Conservation (phyloP, 2,888 invertebrate genomes). For the Hirtodrosophila confusa region DNA sequence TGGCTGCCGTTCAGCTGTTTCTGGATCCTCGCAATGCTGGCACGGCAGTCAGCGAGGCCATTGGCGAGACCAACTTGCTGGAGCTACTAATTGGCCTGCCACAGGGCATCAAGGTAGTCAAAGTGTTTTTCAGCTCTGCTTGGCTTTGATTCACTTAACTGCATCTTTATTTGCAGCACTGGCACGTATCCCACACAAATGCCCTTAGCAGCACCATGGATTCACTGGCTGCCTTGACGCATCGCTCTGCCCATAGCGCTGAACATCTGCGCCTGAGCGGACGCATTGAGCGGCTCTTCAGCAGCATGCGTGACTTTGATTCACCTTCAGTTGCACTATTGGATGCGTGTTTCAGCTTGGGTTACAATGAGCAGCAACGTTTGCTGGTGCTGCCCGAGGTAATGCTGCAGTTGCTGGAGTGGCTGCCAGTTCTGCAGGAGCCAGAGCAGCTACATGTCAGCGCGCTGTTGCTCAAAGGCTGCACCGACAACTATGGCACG, state of each 20-base stretch:
- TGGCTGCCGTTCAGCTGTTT: slow-evolving; percentile 82
- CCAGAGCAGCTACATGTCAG: slow-evolving; percentile 84
- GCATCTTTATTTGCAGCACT: slow-evolving; percentile 57
- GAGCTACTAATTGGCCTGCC: slow-evolving; percentile 83
- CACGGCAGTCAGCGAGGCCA: slow-evolving; percentile 79
- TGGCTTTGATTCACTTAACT: background rate
- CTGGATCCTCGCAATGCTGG: slow-evolving; percentile 68
- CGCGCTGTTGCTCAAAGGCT: slow-evolving; percentile 83
- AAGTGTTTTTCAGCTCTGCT: no score
- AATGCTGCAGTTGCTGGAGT: slow-evolving; percentile 85
- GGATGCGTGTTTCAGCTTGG: slow-evolving; percentile 84
- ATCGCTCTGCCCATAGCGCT: slow-evolving; percentile 68
- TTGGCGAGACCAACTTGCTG: slow-evolving; percentile 83
- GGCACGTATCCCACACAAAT: slow-evolving; percentile 79
- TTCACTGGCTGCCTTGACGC: slow-evolving; percentile 75
- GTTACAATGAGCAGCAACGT: slow-evolving; percentile 81
- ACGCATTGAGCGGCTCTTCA: slow-evolving; percentile 80
- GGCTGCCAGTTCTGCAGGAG: slow-evolving; percentile 85
- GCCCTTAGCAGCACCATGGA: slow-evolving; percentile 79
- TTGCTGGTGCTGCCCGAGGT: slow-evolving; percentile 84
- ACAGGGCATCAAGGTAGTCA: slow-evolving; percentile 77
- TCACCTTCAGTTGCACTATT: slow-evolving; percentile 84
- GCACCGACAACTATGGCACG: slow-evolving; percentile 85
- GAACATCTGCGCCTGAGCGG: slow-evolving; percentile 71
- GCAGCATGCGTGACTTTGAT: slow-evolving; percentile 83